Percentiles rank a stretch among this genome's conserved stretches.
Conservation (phyloP, 2,797 vertebrate genomes). For the Pristis pectinata region DNA sequence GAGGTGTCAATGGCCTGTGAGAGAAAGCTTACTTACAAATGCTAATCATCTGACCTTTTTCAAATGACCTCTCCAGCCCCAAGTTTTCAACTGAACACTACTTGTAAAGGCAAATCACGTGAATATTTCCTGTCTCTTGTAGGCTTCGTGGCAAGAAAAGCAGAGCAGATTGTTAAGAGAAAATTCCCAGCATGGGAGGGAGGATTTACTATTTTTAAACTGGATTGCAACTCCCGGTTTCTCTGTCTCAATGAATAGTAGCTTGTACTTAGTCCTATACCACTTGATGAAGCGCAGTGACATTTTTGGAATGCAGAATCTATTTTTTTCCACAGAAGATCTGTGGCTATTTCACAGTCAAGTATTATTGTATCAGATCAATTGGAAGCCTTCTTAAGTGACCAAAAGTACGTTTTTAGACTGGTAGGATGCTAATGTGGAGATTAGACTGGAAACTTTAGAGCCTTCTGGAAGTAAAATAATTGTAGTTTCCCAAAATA, state of each 20-base stretch:
- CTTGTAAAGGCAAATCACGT: conserved; percentile 79
- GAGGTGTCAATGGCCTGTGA: conserved; percentile 73
- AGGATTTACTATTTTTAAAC: conserved; percentile 77
- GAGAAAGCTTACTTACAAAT: conserved; percentile 71
- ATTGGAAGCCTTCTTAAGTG: neutral
- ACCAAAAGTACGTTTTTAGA: neutral
- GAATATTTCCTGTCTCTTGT: conserved; percentile 81
- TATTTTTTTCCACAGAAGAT: neutral
- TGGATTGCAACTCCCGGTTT: conserved; percentile 79
- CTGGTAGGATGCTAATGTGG: neutral
- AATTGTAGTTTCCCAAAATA: neutral
- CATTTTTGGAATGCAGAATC: neutral
- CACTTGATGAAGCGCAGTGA: neutral
- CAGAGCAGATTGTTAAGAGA: conserved; percentile 67
- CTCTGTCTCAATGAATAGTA: conserved; percentile 66
- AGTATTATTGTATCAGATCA: neutral
- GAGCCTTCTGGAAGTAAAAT: neutral
- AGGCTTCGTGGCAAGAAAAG: conserved; percentile 75
- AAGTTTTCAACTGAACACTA: conserved; percentile 64
- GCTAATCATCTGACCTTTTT: conserved; percentile 73
- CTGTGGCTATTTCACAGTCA: neutral
- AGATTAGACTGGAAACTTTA: neutral
- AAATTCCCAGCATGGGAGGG: conserved; percentile 60
- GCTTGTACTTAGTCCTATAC: conserved; percentile 40
- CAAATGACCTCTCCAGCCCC: conserved; percentile 71